Base-by-base conservation (phyloP, 2,113 vertebrate species). In the Hippoglossus stenolepis region DNA sequence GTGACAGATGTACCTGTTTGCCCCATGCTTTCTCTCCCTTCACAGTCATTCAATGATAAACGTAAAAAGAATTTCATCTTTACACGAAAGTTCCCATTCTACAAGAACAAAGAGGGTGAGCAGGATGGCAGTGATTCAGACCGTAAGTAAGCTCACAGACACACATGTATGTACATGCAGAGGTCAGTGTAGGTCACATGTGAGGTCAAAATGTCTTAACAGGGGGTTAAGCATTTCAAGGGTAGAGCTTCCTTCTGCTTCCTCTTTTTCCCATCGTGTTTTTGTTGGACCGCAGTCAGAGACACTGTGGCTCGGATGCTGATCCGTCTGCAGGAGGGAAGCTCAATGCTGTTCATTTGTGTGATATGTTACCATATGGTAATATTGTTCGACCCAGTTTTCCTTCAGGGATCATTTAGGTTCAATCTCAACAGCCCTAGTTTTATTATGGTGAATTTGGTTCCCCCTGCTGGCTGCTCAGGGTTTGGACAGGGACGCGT, bases 31-130 rank as follows among this genome's bases (percentile, higher is more conserved):
- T 97, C 94, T 98, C 95, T 98, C 96, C 86, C 96, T 96, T 96
- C 97, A 96, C 98, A 99, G 97, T 98, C 98, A 97, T 96, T 97
- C 96, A 98, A 96, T 99, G 97, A 99, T 96, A 99, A 96, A 96
- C 97, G 96, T 98, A 99, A 97, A 99, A 99, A 99, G 96, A 99
- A 94, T 97, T 96, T 98, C 97, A 97, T 97, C 97, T 98, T 99
- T 97, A 98, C 97, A 95, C 97, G 97, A 98, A 99, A 98, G 93
- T 98, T 98, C 95, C 98, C 97, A 91, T 99, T 99, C 97, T 98
- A 97, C 97, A 99, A 98, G 97, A 99, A 95, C 97, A 99, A 96
- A 97, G 97, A 98, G 93, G 96, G 96, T 95, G 97, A 99, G 93
- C 97, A 96, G 94, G 97, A 98, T 93, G 95, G 95, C 94, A 97